phyloP scores from a whole-genome alignment of 1,140 invertebrate genomes.

The Neoseiulus cucumeris region DNA sequence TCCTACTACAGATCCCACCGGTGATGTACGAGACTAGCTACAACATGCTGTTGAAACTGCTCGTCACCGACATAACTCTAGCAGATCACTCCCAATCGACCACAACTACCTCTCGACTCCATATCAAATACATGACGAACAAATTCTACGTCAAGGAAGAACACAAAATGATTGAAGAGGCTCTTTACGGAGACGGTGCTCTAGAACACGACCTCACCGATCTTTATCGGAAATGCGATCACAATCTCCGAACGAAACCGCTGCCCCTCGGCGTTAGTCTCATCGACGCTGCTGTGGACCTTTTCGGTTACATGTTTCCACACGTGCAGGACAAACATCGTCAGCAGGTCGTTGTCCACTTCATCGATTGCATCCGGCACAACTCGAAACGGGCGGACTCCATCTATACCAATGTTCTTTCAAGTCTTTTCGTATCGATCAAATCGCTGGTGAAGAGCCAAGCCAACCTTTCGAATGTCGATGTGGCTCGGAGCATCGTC shows the following conservation, averaged over 20 bases:
- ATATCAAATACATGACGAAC: constrained; percentile 42
- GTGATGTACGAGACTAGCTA: constrained; percentile 69
- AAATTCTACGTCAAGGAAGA: constrained; percentile 31
- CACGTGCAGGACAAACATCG: constrained; percentile 83
- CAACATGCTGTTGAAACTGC: constrained; percentile 61
- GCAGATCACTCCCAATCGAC: constrained; percentile 74
- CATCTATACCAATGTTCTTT: not conserved
- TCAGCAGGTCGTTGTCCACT: constrained; percentile 89
- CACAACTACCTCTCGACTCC: constrained; percentile 70
- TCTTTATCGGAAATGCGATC: constrained; percentile 47
- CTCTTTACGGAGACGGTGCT: constrained; percentile 37
- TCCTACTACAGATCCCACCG: constrained; percentile 56
- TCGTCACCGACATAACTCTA: constrained; percentile 92
- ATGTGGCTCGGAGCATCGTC: not conserved
- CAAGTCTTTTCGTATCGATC: not conserved
- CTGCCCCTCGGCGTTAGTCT: constrained; percentile 87
- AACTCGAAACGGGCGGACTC: not conserved
- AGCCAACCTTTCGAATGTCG: not conserved
- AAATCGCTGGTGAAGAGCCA: constrained; percentile 2
- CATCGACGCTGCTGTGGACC: constrained; percentile 73
- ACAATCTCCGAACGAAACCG: not conserved
- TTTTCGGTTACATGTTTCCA: constrained; percentile 86
- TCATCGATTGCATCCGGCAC: constrained; percentile 76
- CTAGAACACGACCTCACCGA: constrained; percentile 86
- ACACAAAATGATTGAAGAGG: constrained; percentile 81